Base-by-base conservation (phyloP, 2,113 vertebrate species). In the Lathamus discolor region DNA sequence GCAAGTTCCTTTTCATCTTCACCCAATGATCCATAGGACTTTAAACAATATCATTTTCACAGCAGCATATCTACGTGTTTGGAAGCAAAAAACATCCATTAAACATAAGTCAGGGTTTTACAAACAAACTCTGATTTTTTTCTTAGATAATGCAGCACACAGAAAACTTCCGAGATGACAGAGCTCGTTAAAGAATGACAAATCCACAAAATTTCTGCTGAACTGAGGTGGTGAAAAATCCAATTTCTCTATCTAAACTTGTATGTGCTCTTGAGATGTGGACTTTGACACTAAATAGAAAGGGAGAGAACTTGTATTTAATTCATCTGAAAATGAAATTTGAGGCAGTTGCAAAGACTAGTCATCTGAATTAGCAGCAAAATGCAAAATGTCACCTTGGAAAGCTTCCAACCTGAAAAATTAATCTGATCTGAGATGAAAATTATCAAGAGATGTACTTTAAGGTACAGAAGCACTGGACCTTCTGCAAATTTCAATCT, bases 341-440 rank as follows among this genome's bases (percentile, higher is more conserved):
- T 76, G 46, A 35, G 7, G 39, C 49, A 91, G 63, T 54, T 90
- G 27, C 51, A 85, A 91, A 67, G 44, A 90, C 41, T 54, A 70
- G 48, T 37, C 74, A 87, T 25, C 37, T 43, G 62, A 91, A 93
- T 67, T 66, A 88, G 54, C 76, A 89, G 43, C 31, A 76, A 92
- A 95, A 95, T 19, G 17, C 37, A 35, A 76, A 72, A 54, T 17
- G 18, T 87, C 35, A 70, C 41, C n/a, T 83, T 82, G 59, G 84
- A 92, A 92, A 77, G 46, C 16, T 74, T 88, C 75, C 75, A 95
- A 10, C 15, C 22, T 70, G 54, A 85, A 90, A 96, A 92, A 91
- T 66, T 90, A 85, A 93, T 94, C 86, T 79, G 25, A 72, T 48
- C 75, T 22, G 44, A 91, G 78, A 68, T 33, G 93, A 81, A 55